Evolutionary conservation across 1,140 invertebrate genomes (phyloP).

Genomic region (Coptotermes formosanus): DNA sequence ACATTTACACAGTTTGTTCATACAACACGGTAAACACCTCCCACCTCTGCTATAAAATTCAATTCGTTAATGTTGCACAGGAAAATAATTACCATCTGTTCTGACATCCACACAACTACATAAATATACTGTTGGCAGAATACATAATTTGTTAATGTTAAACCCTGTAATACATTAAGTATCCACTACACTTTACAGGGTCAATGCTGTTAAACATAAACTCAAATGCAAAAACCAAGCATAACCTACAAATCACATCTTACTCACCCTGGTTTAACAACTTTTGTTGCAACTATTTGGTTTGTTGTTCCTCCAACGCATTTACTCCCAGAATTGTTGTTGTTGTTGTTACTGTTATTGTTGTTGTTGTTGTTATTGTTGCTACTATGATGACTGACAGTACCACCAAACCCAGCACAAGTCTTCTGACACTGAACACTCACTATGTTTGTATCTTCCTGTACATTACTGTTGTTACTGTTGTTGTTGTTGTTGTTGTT

Average conservation of each 20-base stretch:
- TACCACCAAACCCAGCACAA: not conserved
- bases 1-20: no score
- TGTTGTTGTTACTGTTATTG: not conserved
- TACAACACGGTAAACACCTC: no score
- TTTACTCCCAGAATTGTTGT: not conserved
- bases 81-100: no score
- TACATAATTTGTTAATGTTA: no score
- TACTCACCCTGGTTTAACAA: slow-evolving; percentile 15
- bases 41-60: no score
- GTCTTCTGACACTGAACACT: slow-evolving; percentile 10
- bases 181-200: no score
- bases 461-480: not conserved
- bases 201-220: no score
- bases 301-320: not conserved
- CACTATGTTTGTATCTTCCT: not conserved
- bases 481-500: not conserved
- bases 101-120: no score
- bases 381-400: not conserved
- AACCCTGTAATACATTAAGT: no score
- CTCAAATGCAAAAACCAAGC: not conserved
- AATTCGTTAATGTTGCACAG: no score
- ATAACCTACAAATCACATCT: not conserved
- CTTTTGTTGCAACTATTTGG: not conserved
- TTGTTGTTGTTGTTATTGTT: not conserved
- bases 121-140: no score